Percentiles rank a stretch among this genome's conserved stretches.
Conservation (phyloP, 2,888 invertebrate genomes). For the Griposia aprilina region DNA sequence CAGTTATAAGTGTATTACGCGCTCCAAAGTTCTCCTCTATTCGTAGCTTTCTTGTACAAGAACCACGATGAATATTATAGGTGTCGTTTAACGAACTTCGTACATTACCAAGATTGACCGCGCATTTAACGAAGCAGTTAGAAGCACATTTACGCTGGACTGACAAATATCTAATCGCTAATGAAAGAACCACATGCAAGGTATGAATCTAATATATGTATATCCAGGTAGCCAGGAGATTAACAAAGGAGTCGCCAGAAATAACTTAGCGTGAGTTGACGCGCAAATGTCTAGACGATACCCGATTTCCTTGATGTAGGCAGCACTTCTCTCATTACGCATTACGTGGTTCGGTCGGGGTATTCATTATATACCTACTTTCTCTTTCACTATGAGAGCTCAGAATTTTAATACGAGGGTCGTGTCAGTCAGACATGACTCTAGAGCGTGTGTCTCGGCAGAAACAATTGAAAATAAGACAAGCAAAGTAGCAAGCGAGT, state of each 20-base stretch:
- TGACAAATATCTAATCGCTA: background rate
- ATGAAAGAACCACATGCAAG: background rate
- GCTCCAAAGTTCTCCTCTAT: background rate
- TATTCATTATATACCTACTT: constrained; percentile 20
- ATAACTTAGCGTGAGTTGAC: constrained; percentile 1
- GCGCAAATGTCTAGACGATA: background rate
- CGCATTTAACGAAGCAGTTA: background rate
- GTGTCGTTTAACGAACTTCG: background rate
- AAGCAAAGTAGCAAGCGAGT: background rate
- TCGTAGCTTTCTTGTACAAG: background rate
- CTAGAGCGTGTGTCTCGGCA: background rate
- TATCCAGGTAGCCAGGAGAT: background rate
- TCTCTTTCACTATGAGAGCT: background rate
- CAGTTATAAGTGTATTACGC: background rate
- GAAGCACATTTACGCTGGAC: background rate
- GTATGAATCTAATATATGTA: background rate
- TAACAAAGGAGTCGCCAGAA: background rate
- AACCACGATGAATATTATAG: background rate
- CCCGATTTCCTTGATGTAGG: background rate
- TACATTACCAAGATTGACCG: background rate
- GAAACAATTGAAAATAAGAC: constrained; percentile 5
- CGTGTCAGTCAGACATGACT: background rate
- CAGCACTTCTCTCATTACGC: constrained; percentile 11
- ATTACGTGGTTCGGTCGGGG: background rate
- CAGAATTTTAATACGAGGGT: background rate